phyloP scores from a whole-genome alignment of 2,888 invertebrate genomes.

The Petrolisthes cinctipes region DNA sequence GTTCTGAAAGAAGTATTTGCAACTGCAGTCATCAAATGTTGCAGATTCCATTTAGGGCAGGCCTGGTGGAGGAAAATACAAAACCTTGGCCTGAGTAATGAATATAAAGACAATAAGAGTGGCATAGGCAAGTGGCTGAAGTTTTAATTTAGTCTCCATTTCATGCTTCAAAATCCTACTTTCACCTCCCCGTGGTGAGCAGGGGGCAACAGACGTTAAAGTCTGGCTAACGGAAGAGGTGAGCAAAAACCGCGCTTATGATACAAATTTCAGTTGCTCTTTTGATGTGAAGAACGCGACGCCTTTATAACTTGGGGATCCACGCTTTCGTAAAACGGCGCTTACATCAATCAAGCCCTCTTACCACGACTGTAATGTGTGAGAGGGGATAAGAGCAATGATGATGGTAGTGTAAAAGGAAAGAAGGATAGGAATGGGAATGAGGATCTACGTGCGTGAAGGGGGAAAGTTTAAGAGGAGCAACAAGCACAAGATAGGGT shows the following conservation, averaged over 20 bases:
- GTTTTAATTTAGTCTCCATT: slow-evolving; percentile 1
- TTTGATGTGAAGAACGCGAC: neutral
- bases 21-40: slow-evolving; percentile 11
- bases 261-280: neutral
- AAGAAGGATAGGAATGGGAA: too few species aligned
- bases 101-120: slow-evolving; percentile 11
- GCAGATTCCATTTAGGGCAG: slow-evolving; percentile 11
- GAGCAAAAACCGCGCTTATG: neutral
- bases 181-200: neutral
- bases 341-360: too few species aligned
- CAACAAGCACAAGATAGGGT: too few species aligned
- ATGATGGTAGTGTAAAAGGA: too few species aligned
- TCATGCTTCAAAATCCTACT: neutral
- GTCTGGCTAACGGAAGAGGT: neutral
- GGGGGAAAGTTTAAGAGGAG: too few species aligned
- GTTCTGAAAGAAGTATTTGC: slow-evolving; percentile 11
- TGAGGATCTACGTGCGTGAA: too few species aligned
- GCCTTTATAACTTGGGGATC: neutral
- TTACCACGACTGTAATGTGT: too few species aligned
- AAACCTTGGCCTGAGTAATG: slow-evolving; percentile 5
- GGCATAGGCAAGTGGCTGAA: slow-evolving; percentile 15
- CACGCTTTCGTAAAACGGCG: neutral
- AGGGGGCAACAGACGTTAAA: neutral
- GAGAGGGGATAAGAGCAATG: too few species aligned
- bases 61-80: neutral